Evolutionary conservation across 2,113 vertebrate genomes (phyloP).

Genomic region (Pelodiscus sinensis): DNA sequence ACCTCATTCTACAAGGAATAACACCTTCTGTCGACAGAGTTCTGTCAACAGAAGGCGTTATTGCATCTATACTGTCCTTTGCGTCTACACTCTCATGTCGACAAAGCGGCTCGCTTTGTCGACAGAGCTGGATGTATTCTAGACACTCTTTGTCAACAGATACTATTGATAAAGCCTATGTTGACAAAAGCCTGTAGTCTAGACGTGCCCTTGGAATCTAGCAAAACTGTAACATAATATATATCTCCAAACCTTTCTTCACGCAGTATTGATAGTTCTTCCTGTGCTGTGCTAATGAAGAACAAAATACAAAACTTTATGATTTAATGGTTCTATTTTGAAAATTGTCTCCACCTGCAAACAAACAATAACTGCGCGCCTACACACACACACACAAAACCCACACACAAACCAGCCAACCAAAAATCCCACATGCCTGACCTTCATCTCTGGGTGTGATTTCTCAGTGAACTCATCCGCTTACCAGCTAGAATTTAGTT

Average conservation of each 20-base stretch:
- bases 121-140: no score
- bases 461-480: neutral
- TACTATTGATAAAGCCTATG: no score
- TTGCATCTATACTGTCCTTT: no score
- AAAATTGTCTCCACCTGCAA: neutral
- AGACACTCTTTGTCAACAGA: no score
- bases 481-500: neutral
- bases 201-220: neutral
- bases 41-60: no score
- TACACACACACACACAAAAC: no score
- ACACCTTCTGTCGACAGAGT: no score
- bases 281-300: neutral
- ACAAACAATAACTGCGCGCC: neutral
- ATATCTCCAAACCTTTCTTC: neutral
- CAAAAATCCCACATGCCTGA: neutral
- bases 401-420: no score
- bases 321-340: neutral
- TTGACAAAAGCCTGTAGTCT: no score
- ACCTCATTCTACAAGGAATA: no score
- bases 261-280: neutral
- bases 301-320: neutral
- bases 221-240: neutral
- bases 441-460: neutral
- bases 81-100: no score
- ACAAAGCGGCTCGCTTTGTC: no score